Evolutionary conservation across 2,888 invertebrate genomes (phyloP).

Genomic region (Rhimphoctona megacephalus): DNA sequence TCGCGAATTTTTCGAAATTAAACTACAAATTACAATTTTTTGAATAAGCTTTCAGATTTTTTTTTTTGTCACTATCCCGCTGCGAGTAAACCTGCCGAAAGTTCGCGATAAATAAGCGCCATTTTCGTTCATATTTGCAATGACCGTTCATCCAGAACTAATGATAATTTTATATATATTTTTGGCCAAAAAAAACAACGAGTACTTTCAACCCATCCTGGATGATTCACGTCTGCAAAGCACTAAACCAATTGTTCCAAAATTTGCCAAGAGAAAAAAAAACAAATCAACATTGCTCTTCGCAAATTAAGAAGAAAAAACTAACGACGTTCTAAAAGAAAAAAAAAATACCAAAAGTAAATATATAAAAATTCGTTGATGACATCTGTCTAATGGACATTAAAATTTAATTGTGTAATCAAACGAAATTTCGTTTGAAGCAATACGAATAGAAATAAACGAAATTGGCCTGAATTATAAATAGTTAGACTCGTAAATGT

Average conservation of each 20-base stretch:
- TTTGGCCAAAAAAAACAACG: background rate
- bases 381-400: conserved; percentile 1
- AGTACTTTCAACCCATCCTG: background rate
- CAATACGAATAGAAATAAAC: background rate
- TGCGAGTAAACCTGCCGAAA: no score
- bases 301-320: background rate
- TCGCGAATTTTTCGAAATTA: background rate
- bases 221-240: background rate
- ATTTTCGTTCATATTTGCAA: background rate
- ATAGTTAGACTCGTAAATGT: conserved; percentile 26
- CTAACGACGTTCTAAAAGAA: background rate
- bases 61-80: background rate
- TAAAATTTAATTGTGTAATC: conserved; percentile 15
- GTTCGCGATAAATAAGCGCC: background rate
- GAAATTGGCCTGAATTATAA: conserved; percentile 2
- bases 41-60: background rate
- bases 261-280: background rate
- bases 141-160: background rate
- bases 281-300: background rate
- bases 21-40: background rate
- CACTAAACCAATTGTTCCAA: background rate
- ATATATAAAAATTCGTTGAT: background rate
- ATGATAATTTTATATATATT: background rate
- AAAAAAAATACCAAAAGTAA: background rate
- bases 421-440: conserved; percentile 19